Base-by-base conservation (phyloP, 2,797 vertebrate species). In the Erethizon dorsatum region DNA sequence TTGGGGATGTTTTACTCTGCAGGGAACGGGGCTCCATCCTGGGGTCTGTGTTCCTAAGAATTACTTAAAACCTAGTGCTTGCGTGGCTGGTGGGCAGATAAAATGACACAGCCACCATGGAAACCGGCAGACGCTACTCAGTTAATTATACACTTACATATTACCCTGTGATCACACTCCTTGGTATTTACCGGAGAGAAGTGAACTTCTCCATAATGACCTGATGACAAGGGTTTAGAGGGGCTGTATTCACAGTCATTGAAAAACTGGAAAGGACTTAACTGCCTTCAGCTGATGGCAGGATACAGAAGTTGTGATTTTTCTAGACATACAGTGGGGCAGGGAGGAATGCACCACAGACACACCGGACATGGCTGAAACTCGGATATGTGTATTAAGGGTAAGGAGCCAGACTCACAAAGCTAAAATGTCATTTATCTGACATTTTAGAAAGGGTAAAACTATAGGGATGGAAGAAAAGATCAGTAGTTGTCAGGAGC, bases 51-150 rank as follows among this genome's bases (percentile, higher is more conserved):
- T 69, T 93, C 77, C 59, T 0, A 77, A 54, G 65, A 86, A 75
- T 59, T 82, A 67, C 75, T 85, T 78, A 65, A 41, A 97, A 92
- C 73, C 54, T 45, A 84, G 45, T 6, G 33, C n/a, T 37, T 37
- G 52, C 15, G 1, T 24, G 26, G 15, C 31, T 77, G 28, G 5
- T 50, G 33, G 50, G 85, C 92, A n/a, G 41, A 1, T 56, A 31
- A 94, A 92, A 61, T 73, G 10, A 10, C 41, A 90, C 28, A 86
- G 56, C 47, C 47, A 63, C 63, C 71, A 75, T 69, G 75, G 69
- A 73, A 86, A 90, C 8, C 11, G 37, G 15, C 22, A 5, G 59
- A 41, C 89, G 65, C 61, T 13, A 71, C 56, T 57, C 56, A 87
- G 14, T 63, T 88, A 79, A 63, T 61, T 5, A 22, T 37, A 37